These are phyloP conservation scores for Callaeas wilsoni DNA, from an alignment of 2,113 vertebrate species.

Conservation along the genomic window DNA sequence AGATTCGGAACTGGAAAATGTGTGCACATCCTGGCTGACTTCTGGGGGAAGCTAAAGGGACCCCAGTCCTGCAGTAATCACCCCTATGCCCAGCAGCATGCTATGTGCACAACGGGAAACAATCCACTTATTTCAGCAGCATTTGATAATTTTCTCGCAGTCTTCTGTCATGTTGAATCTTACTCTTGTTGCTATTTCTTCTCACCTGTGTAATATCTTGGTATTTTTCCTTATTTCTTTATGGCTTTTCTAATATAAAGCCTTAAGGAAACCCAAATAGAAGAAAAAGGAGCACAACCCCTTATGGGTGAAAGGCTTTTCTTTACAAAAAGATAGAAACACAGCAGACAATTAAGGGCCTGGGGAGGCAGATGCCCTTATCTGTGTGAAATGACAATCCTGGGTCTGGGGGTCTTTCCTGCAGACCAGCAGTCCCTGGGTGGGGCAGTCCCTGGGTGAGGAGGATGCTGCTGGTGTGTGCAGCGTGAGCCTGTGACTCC, in stretches of 20 bases:
- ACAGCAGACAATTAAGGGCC: background rate
- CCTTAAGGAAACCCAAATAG: background rate
- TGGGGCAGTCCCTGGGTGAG: too few relatives aligned
- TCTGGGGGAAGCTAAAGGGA: background rate
- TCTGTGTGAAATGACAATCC: background rate
- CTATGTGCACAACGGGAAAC: accelerated
- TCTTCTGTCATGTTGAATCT: background rate
- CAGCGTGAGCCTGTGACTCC: background rate
- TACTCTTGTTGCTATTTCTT: background rate
- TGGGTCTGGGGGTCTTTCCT: background rate
- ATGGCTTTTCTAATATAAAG: accelerated
- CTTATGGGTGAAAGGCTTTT: background rate
- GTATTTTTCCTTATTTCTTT: background rate
- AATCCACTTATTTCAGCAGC: background rate
- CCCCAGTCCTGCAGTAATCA: background rate
- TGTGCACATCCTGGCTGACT: background rate
- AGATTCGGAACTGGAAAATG: background rate
- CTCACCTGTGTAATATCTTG: background rate
- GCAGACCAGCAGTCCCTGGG: background rate
- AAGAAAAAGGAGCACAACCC: background rate
- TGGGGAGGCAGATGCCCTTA: background rate
- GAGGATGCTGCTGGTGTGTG: background rate
- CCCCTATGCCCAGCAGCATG: background rate
- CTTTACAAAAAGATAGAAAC: background rate
- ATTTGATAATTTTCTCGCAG: background rate